Percentiles rank a stretch among this genome's conserved stretches.
Evolutionary conservation across 2,888 invertebrate genomes (phyloP).

Genomic region (Polydrusus tereticollis): DNA sequence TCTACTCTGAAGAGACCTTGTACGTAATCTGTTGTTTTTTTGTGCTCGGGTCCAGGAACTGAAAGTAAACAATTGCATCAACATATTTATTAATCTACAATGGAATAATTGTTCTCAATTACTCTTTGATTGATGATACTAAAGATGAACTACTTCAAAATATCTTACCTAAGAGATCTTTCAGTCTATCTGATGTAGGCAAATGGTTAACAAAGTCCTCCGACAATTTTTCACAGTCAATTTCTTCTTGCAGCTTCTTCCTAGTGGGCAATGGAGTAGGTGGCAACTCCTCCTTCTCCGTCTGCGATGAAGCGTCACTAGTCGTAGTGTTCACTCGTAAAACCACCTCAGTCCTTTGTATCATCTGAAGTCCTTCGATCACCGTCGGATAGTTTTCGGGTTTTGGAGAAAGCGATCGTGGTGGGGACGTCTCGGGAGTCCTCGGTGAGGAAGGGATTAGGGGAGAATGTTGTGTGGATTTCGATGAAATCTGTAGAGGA

Average conservation of each 20-base stretch:
- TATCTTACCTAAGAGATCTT: constrained; percentile 73
- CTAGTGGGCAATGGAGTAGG: constrained; percentile 69
- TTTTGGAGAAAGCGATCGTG: constrained; percentile 48
- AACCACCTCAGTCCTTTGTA: constrained; percentile 76
- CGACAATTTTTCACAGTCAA: constrained; percentile 82
- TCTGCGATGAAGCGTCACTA: constrained; percentile 71
- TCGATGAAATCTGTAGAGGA: constrained; percentile 13
- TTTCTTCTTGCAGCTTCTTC: constrained; percentile 79
- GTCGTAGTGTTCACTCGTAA: constrained; percentile 74
- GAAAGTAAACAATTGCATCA: constrained; percentile 42
- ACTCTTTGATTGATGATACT: too few species aligned
- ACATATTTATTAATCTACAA: too few species aligned
- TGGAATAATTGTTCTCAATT: too few species aligned
- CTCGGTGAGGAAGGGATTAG: neutral
- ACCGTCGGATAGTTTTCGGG: constrained; percentile 63
- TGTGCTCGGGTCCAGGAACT: constrained; percentile 77
- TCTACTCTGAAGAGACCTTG: constrained; percentile 76
- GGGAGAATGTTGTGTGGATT: constrained; percentile 32
- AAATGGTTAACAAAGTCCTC: constrained; percentile 75
- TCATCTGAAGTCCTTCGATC: constrained; percentile 70
- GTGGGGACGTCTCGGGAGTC: neutral
- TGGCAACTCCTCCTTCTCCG: constrained; percentile 64
- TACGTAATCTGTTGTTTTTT: constrained; percentile 79
- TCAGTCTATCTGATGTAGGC: constrained; percentile 75
- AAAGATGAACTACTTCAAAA: neutral